Evolutionary conservation across 2,113 vertebrate genomes (phyloP).

Genomic region (Eudyptes chrysolophus): DNA sequence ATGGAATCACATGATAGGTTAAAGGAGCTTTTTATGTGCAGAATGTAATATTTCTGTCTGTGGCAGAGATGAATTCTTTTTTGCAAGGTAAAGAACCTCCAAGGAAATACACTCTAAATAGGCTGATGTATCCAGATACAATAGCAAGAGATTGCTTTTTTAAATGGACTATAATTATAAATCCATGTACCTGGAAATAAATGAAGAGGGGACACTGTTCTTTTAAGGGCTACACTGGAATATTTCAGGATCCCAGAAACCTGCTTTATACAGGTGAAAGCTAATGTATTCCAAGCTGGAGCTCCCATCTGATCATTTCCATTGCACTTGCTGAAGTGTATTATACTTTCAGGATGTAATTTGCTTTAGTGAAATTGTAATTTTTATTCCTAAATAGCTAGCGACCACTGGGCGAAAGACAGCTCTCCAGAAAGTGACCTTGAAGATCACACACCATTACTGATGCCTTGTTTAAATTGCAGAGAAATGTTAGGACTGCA

Average conservation of each 20-base stretch:
- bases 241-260: not conserved
- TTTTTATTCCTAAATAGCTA: conserved; percentile 46
- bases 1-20: not conserved
- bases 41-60: not conserved
- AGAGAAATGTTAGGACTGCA: conserved; percentile 7
- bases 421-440: conserved; percentile 39
- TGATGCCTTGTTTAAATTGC: not conserved
- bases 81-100: not conserved
- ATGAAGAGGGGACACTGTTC: not conserved
- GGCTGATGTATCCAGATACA: not conserved
- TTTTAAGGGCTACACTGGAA: not conserved
- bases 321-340: not conserved
- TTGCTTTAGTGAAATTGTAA: conserved; percentile 23
- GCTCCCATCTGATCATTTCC: not conserved
- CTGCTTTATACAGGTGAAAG: not conserved
- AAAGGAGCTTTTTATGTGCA: not conserved
- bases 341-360: not conserved
- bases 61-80: not conserved
- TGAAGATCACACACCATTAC: conserved; percentile 20
- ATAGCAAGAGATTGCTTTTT: not conserved
- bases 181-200: not conserved
- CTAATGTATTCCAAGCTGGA: not conserved
- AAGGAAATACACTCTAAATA: not conserved
- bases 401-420: not conserved
- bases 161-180: not conserved